Evolutionary conservation across 2,888 invertebrate species (phyloP).

Genomic region (Tetragnatha montana): DNA sequence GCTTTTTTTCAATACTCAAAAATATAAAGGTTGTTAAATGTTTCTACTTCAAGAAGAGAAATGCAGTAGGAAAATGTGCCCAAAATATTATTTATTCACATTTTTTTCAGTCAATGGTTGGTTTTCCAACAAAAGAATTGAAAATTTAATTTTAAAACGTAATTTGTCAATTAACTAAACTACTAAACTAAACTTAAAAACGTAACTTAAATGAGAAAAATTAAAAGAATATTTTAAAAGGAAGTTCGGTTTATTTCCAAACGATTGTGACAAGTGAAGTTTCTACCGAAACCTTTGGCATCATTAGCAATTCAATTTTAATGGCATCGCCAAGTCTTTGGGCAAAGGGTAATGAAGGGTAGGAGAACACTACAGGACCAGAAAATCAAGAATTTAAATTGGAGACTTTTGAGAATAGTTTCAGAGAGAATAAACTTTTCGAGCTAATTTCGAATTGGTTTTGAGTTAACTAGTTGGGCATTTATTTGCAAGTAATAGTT

Average conservation of each 20-base stretch:
- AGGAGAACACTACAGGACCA: neutral
- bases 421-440: neutral
- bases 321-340: neutral
- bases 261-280: neutral
- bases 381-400: neutral
- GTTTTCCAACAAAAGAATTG: no score
- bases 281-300: neutral
- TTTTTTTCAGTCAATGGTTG: no score
- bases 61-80: no score
- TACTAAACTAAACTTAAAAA: no score
- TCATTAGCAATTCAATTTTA: neutral
- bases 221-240: neutral
- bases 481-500: neutral
- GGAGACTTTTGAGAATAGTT: neutral
- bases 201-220: neutral
- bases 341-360: neutral
- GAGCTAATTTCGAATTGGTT: neutral
- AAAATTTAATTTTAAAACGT: no score
- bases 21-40: no score
- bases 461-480: neutral
- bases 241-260: neutral
- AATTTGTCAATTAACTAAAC: no score
- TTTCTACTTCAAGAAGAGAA: no score
- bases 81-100: no score
- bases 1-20: no score